Conservation (phyloP, 1,140 invertebrate genomes). For the Zaprionus tsacasi region DNA sequence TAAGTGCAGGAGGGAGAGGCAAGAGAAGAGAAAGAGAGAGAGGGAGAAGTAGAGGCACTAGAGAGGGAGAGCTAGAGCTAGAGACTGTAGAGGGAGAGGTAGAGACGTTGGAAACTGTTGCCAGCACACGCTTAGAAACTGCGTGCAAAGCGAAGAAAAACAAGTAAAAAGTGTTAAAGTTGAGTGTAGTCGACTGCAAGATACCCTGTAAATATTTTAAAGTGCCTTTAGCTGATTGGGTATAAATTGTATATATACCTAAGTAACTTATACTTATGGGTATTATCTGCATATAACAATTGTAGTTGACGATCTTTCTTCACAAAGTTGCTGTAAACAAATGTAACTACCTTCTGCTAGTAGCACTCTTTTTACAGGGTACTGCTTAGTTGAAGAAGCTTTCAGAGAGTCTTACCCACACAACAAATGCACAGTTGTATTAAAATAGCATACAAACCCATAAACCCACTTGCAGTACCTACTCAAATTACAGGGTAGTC, state of each 20-base stretch:
- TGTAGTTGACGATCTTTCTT: too few species aligned
- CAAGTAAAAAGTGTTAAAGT: neutral
- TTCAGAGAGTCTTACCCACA: neutral
- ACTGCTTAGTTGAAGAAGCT: fast-evolving
- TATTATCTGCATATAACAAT: too few species aligned
- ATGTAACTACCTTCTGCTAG: too few species aligned
- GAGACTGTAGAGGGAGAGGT: neutral
- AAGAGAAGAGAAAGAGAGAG: neutral
- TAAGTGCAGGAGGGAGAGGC: constrained; percentile 29
- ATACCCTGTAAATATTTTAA: constrained; percentile 3
- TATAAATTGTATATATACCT: too few species aligned
- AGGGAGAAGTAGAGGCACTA: neutral
- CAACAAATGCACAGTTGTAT: neutral
- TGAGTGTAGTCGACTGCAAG: neutral
- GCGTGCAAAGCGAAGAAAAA: constrained; percentile 8
- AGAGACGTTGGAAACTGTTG: neutral
- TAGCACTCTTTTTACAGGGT: neutral
- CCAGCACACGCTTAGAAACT: neutral
- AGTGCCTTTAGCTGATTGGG: too few species aligned
- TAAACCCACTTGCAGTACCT: neutral
- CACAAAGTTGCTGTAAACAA: too few species aligned
- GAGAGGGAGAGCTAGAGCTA: neutral
- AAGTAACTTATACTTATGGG: too few species aligned
- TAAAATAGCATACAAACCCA: neutral
- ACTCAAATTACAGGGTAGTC: neutral